A percentile compares a stretch with the other conserved stretches of the same genome.
These are phyloP conservation scores for Chloroclysta siterata DNA, from an alignment of 2,888 invertebrate species.

Conservation along the genomic window DNA sequence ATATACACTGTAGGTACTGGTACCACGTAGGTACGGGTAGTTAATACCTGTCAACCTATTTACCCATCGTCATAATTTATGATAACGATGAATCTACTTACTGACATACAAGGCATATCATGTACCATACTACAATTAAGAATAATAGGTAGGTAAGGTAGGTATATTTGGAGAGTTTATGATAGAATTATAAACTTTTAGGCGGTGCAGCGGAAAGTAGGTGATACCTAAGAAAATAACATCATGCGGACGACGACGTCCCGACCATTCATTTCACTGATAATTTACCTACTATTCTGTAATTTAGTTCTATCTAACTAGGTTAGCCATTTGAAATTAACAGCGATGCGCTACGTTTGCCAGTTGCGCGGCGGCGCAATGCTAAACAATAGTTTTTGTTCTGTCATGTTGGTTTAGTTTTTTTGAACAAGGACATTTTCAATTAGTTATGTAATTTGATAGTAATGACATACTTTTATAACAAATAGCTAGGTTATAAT, in stretches of 20 bases:
- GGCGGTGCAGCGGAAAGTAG: too few relatives aligned
- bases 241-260: neutral
- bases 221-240: neutral
- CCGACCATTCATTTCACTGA: neutral
- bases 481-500: neutral
- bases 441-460: neutral
- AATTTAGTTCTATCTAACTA: neutral
- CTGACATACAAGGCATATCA: too few relatives aligned
- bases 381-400: conserved; percentile 12
- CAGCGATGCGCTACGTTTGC: neutral
- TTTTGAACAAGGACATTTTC: neutral
- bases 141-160: too few relatives aligned
- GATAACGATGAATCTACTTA: neutral
- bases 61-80: neutral
- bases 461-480: neutral
- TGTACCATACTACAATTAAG: too few relatives aligned
- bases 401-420: conserved; percentile 4
- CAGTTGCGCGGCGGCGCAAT: neutral
- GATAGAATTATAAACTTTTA: too few relatives aligned
- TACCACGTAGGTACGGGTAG: too few relatives aligned
- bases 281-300: neutral
- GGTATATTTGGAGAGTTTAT: too few relatives aligned
- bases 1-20: too few relatives aligned
- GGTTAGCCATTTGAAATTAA: neutral
- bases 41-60: neutral